Conservation (phyloP, 2,888 invertebrate species). For the Netelia melanura region DNA sequence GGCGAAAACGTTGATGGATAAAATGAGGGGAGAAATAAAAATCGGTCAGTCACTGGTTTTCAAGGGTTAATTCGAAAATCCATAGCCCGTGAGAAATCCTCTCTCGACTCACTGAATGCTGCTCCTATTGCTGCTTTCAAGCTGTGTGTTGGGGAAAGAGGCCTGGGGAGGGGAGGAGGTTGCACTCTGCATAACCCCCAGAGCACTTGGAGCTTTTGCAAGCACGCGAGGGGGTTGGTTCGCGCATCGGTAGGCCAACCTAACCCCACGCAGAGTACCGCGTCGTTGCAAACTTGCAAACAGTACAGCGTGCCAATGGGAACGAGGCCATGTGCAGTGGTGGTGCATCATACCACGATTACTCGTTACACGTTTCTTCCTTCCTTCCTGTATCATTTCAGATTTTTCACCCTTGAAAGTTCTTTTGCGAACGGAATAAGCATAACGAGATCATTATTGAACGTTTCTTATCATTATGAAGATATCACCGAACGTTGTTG, state of each 20-base stretch:
- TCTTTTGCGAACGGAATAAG: no score
- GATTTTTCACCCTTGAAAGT: not conserved
- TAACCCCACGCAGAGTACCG: slow-evolving; percentile 66
- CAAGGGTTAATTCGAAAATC: slow-evolving; percentile 37
- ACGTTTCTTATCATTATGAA: not conserved
- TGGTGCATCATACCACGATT: slow-evolving; percentile 50
- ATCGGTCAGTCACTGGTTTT: not conserved
- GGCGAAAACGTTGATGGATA: not conserved
- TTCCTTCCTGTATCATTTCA: not conserved
- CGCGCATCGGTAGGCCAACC: slow-evolving; percentile 70
- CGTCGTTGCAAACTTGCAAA: slow-evolving; percentile 75
- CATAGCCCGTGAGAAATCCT: slow-evolving; percentile 39
- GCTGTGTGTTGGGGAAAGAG: not conserved
- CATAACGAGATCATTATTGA: no score
- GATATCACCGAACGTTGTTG: not conserved
- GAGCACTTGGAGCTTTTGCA: slow-evolving; percentile 37
- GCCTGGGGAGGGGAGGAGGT: not conserved
- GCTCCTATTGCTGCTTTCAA: slow-evolving; percentile 21
- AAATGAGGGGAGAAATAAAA: not conserved
- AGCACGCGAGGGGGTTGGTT: slow-evolving; percentile 39
- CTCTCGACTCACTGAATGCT: slow-evolving; percentile 14
- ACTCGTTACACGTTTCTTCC: slow-evolving; percentile 31
- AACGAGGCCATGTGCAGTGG: slow-evolving; percentile 80
- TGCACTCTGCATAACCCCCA: slow-evolving; percentile 34
- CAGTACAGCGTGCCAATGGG: slow-evolving; percentile 73